Base-by-base conservation (phyloP, 2,888 invertebrate species). In the Hypolimnas misippus region DNA sequence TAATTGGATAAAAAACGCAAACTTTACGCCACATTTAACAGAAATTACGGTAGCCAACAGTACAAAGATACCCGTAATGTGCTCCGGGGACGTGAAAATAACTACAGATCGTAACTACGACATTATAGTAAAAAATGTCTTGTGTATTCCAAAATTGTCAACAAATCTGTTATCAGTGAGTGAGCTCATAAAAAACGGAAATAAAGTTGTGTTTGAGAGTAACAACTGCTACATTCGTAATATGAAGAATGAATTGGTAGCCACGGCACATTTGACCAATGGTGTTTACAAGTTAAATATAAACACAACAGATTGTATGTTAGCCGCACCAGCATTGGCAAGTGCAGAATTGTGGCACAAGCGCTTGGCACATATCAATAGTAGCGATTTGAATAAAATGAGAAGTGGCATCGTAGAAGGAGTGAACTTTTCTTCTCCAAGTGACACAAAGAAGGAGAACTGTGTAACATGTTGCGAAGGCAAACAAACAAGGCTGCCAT, bases 401-500 rank as follows among this genome's bases (percentile, higher is more conserved):
- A 72, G 42, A n/a, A 52, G 66, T 59, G 70, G 70, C 7, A 67
- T 66, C 44, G 70, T 71, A 7, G 51, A 57, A 14, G 70, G 73
- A 5, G 49, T 72, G 7, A 56, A 51, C 1, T 70, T 56, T 56
- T 3, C 16, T n/a, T 64, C 71, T 29, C 70, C 63, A 33, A 49
- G 57, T 10, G 57, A 46, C 3, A 63, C 66, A 2, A 54, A 21
- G 7, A 66, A 68, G 57, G 38, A 29, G n/a, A 66, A 51, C 12
- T 72, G 71, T 29, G 50, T 17, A 14, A 52, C 54, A n/a, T 70
- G 69, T 19, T 69, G 66, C 56, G 67, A 70, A 42, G 71, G 69
- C 5, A 70, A 71, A 44, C 68, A 69, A 55, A 12, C 51, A 8
- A 17, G 66, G 25, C 44, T 66, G 52, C 63, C 63, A 12, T 68